Conservation (phyloP, 2,113 vertebrate species). For the Indicator maculatus region DNA sequence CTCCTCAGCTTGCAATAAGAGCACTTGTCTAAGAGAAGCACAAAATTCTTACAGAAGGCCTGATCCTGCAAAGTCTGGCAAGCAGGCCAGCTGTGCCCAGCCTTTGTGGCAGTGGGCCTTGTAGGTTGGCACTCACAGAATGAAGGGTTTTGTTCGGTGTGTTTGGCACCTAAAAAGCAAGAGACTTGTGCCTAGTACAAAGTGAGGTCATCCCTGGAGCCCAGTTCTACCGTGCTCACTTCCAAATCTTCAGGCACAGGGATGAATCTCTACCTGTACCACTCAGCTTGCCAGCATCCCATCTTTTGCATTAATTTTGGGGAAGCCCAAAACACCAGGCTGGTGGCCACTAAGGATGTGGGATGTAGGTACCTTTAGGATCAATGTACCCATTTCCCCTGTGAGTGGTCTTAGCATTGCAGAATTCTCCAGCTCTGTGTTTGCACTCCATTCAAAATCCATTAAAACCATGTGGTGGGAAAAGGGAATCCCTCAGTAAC, state of each 20-base stretch:
- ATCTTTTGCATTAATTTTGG: not conserved
- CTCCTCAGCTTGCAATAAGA: not conserved
- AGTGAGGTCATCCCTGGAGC: not conserved
- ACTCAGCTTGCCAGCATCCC: not conserved
- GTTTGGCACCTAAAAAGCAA: not conserved
- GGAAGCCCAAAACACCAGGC: not conserved
- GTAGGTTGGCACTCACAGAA: not conserved
- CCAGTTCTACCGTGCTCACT: not conserved
- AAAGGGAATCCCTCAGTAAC: not conserved
- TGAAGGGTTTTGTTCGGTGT: accelerated
- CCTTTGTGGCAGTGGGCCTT: not conserved
- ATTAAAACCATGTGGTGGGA: not conserved
- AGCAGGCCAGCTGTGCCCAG: not conserved
- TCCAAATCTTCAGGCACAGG: not conserved
- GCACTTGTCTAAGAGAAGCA: not conserved
- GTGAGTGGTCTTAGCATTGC: accelerated
- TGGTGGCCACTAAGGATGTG: accelerated
- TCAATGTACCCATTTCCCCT: accelerated
- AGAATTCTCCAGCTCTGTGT: not conserved
- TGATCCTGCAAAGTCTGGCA: accelerated
- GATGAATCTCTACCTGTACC: not conserved
- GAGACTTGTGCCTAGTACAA: accelerated
- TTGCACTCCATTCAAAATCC: not conserved
- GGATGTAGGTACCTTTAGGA: too few relatives aligned
- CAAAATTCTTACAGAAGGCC: not conserved